Evolutionary conservation across 2,797 vertebrate genomes (phyloP), one percentile per base, ranked within the genome.

Genomic region (Garrulus glandarius): DNA sequence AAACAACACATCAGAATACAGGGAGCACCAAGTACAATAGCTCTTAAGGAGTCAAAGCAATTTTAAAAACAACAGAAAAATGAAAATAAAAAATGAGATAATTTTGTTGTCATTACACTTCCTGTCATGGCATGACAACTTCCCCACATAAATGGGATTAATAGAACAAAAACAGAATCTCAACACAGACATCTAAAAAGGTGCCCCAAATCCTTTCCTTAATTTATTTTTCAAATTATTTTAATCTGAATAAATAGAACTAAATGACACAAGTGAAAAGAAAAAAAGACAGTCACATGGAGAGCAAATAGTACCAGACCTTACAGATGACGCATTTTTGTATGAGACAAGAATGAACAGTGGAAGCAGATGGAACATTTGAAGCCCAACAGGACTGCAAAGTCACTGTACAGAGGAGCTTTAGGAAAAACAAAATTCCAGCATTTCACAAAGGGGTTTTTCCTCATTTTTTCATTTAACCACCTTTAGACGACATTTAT

Each of bases 321-420:
- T 91, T 60, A 50, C 49, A 94, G 91, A 70, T 70, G 82, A 96
- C 72, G 82, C 36, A 77, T 87, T 92, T 94, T 70, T 30, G 30
- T 23, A 46, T 22, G 41, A 85, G 34, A 87, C 27, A 89, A 71
- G 85, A 90, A 90, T 29, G 86, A 93, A 68, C 80, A 81, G 4
- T 78, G 36, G 50, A 91, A 92, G 63, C 84, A 96, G 78, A 94
- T 68, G 71, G 84, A 94, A 70, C 34, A 74, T 85, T 56, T 70
- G 67, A 83, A 94, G 75, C 78, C 49, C 56, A 92, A 76, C 43
- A 87, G 76, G 87, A 89, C 30, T 72, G 55, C 55, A 84, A 87
- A 93, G 75, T 56, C 78, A 63, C 56, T 29, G 47, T 44, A 75
- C 44, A 85, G 24, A 67, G 29, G 9, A 87, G 55, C 52, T 94